Evolutionary conservation across 2,888 invertebrate species (phyloP), one percentile per base, ranked within the genome.

Genomic region (Kuschelorhynchus macadamiae): DNA sequence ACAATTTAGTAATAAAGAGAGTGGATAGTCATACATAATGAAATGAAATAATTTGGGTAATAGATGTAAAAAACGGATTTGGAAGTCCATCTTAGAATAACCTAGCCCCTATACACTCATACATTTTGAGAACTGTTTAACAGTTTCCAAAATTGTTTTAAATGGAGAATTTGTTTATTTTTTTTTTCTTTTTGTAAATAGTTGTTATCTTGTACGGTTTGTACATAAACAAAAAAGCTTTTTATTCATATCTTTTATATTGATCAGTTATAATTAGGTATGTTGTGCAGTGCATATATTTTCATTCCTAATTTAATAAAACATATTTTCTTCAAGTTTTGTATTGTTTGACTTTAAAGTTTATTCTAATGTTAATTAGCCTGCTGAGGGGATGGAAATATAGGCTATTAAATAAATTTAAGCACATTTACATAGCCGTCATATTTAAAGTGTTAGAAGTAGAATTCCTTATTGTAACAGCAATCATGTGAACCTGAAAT

Each of bases 191-290:
- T 77, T 75, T 80, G 79, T 80, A 80, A 77, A 71, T 75, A 75
- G 71, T 77, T 77, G 75, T 78, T 75, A 75, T 77, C 76, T 76
- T 80, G 80, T 80, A 80, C 80, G 75, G 74, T 74, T 66, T 66
- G 80, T 80, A 80, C 80, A 80, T 80, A 80, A 36, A 63, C 1
- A 61, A 49, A 62, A 55, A 74, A 63, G 18, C 30, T 32, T 57
- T 63, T 60, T 61, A 52, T 33, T 50, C 60, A 60, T 66, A 53
- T 60, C 5, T 60, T 65, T 65, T 65, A 44, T 57, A 57, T 59
- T 44, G 32, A 14, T 32, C 52, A 57, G 32, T 59, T 59, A 55
- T 55, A 61, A 16, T 33, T 49, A 60, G 36, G 44, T 30, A 44
- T 57, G 36, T 16, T 33, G 36, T 33, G 14, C 16, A 12, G 18